Percentiles rank a stretch among this genome's conserved stretches.
Evolutionary conservation across 2,797 vertebrate genomes (phyloP).

Genomic region (Poeciliopsis infans): DNA sequence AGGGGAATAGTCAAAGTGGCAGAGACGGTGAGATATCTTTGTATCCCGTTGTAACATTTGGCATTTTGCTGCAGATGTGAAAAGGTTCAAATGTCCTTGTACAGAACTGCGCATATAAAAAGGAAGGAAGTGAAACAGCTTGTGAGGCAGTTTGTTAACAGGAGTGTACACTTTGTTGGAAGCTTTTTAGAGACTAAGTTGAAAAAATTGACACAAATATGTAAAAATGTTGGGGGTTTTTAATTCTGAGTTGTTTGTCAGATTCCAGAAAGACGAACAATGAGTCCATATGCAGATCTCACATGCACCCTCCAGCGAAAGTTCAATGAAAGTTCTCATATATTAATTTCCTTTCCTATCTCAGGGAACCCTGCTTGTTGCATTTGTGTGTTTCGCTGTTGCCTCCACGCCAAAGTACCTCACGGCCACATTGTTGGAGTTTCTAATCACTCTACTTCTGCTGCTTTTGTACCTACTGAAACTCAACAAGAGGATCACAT

Average conservation of each 20-base stretch:
- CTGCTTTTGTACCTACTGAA: constrained; percentile 82
- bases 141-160: background rate
- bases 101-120: background rate
- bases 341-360: constrained; percentile 3
- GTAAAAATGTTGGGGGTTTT: constrained; percentile 15
- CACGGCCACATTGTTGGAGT: constrained; percentile 78
- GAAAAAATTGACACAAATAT: background rate
- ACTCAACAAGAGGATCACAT: constrained; percentile 76
- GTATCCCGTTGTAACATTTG: background rate
- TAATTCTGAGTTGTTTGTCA: background rate
- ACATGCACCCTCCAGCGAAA: background rate
- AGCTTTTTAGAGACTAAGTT: constrained; percentile 6
- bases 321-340: background rate
- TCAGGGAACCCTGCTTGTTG: constrained; percentile 71
- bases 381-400: constrained; percentile 74
- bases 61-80: background rate
- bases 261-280: background rate
- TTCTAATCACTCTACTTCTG: constrained; percentile 71
- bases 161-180: background rate
- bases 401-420: constrained; percentile 65
- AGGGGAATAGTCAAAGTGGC: constrained; percentile 73
- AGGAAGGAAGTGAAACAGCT: constrained; percentile 5
- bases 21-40: constrained; percentile 71
- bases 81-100: background rate
- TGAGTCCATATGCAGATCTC: background rate